Evolutionary conservation across 2,113 vertebrate species (phyloP).

Genomic region (Catagonus wagneri): DNA sequence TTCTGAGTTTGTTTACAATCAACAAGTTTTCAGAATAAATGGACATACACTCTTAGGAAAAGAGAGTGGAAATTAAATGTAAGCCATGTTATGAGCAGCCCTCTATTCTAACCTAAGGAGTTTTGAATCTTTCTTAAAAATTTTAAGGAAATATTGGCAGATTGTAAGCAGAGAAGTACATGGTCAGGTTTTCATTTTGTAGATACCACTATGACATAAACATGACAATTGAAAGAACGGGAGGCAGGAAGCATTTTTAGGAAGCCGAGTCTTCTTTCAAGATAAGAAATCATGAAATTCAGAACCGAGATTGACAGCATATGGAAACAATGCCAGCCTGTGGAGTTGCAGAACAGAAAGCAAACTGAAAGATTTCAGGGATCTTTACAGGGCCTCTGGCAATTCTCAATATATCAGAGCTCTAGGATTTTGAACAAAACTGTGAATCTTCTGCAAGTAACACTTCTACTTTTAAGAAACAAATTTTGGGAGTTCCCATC

Average conservation of each 20-base stretch:
- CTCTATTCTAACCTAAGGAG: not conserved
- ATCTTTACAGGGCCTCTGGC: constrained; percentile 2
- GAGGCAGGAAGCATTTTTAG: not conserved
- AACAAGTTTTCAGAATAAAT: not conserved
- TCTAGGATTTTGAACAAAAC: constrained; percentile 38
- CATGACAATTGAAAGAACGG: not conserved
- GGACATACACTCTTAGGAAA: no score
- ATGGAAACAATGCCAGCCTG: not conserved
- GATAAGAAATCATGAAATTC: not conserved
- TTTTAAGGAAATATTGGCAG: not conserved
- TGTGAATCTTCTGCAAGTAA: constrained; percentile 45
- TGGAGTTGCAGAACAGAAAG: not conserved
- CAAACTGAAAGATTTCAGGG: not conserved
- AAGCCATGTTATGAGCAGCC: not conserved
- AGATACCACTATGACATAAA: not conserved
- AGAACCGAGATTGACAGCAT: not conserved
- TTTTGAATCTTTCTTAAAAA: not conserved
- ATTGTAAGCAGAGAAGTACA: not conserved
- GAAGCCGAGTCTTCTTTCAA: not conserved
- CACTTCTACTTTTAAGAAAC: constrained; percentile 27
- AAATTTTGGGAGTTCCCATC: no score
- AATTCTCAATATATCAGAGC: constrained; percentile 26
- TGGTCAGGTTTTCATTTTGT: not conserved
- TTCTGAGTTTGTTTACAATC: not conserved
- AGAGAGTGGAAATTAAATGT: not conserved